Conservation (phyloP, 1,140 invertebrate species). For the Philotrypesis tridentata region DNA sequence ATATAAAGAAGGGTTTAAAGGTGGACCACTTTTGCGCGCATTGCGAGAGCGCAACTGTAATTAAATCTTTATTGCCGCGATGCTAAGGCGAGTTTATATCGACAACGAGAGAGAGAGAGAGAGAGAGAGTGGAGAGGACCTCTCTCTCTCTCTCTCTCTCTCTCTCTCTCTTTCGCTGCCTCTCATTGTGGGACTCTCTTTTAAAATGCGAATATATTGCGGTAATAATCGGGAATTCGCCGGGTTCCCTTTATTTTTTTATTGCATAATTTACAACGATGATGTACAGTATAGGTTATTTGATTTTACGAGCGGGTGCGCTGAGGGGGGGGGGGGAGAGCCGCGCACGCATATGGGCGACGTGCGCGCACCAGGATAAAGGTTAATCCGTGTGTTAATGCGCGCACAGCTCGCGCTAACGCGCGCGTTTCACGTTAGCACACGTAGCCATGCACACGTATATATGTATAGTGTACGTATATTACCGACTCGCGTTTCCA, state of each 20-base stretch:
- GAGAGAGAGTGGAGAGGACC: neutral
- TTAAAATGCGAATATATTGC: neutral
- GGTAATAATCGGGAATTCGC: constrained; percentile 10
- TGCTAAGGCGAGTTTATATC: constrained; percentile 1
- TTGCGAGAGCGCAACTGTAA: neutral
- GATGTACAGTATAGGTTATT: constrained; percentile 15
- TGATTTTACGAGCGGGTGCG: neutral
- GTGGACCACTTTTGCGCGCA: neutral
- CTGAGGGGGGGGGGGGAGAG: too few species aligned
- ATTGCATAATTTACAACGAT: constrained; percentile 23
- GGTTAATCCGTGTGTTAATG: constrained; percentile 17
- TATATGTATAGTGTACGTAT: too few species aligned
- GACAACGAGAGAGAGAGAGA: too few species aligned
- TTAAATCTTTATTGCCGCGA: constrained; percentile 5
- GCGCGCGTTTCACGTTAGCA: neutral
- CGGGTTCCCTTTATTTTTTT: constrained; percentile 14
- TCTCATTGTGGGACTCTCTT: neutral
- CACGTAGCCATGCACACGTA: neutral
- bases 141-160: too few species aligned
- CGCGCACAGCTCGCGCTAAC: too few species aligned
- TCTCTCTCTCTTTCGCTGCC: too few species aligned
- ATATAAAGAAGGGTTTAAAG: neutral
- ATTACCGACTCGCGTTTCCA: too few species aligned
- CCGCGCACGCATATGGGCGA: too few species aligned
- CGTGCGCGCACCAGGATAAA: too few species aligned